Percentiles rank a stretch among this genome's conserved stretches.
Evolutionary conservation across 2,113 vertebrate species (phyloP).

Genomic region (Tetraodon nigroviridis): DNA sequence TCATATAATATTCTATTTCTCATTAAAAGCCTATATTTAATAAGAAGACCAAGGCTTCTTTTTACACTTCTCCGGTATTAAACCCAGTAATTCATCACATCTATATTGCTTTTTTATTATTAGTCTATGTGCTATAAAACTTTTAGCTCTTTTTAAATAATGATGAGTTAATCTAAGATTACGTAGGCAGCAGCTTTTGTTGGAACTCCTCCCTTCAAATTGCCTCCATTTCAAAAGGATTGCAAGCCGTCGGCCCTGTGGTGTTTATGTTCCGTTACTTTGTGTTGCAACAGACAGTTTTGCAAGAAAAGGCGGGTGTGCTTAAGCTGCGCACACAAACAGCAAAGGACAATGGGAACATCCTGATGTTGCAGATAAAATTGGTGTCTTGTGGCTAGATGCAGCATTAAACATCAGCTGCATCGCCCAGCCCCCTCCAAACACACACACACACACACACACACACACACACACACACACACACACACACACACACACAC

Average conservation of each 20-base stretch:
- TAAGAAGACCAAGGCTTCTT: slow-evolving; percentile 72
- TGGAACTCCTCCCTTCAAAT: not conserved
- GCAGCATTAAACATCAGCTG: too few relatives aligned
- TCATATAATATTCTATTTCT: slow-evolving; percentile 83
- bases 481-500: too few relatives aligned
- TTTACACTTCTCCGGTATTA: slow-evolving; percentile 43
- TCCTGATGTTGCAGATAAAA: not conserved
- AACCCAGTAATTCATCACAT: too few relatives aligned
- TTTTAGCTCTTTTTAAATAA: too few relatives aligned
- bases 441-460: too few relatives aligned
- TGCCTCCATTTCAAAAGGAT: not conserved
- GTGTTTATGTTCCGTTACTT: not conserved
- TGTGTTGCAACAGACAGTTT: not conserved
- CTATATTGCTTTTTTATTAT: not conserved
- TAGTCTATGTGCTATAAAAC: not conserved
- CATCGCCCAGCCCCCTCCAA: too few relatives aligned
- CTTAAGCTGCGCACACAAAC: not conserved
- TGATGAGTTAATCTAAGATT: not conserved
- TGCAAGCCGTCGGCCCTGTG: not conserved
- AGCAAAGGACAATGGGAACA: not conserved
- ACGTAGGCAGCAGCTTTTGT: not conserved
- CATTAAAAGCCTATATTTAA: slow-evolving; percentile 85
- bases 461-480: too few relatives aligned
- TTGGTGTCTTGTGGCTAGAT: too few relatives aligned
- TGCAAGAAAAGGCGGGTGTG: not conserved